Evolutionary conservation across 2,797 vertebrate genomes (phyloP), one percentile per base, ranked within the genome.

Genomic region (Thripadectes ignobilis): DNA sequence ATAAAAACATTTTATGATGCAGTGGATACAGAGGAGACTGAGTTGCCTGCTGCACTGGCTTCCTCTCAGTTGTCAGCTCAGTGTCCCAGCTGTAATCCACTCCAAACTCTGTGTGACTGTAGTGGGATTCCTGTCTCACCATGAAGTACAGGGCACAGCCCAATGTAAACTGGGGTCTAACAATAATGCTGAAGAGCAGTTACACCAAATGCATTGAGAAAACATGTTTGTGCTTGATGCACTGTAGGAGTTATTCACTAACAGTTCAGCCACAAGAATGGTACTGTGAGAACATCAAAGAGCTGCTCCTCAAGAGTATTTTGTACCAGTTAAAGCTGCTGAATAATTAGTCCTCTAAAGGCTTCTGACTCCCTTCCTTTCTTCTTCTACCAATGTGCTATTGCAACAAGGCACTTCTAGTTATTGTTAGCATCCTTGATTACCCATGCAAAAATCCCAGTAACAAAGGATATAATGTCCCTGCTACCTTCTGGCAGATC

Each of bases 321-420:
- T 62, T 86, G 66, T 79, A 69, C 45, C 59, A 61, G n/a, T 68
- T 89, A 86, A 94, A 86, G 45, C 80, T 90, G 87, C 79, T 84
- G 71, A 86, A 76, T 88, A 82, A 91, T 91, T 93, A 88, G 88
- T 67, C 51, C 63, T 94, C 49, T 92, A 41, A 76, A 95, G 52
- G 59, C 77, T 94, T 92, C 79, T 71, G 73, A n/a, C 67, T 80
- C 36, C n/a, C 38, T 75, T 17, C 27, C 41, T 92, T 79, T 84
- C 41, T 88, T 78, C 58, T 94, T 88, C 92, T 72, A 66, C 57
- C 41, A 73, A 22, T 9, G 34, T 1, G 0, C 59, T 88, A 14
- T 16, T 76, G 39, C 43, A 34, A 78, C 36, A 86, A 88, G 89
- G 77, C 1, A 19, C 32, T 83, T 68, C 65, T n/a, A 80, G 73